Percentiles rank a stretch among this genome's conserved stretches.
These are phyloP conservation scores for Stercorarius parasiticus DNA, from an alignment of 2,113 vertebrate genomes.

Conservation along the genomic window DNA sequence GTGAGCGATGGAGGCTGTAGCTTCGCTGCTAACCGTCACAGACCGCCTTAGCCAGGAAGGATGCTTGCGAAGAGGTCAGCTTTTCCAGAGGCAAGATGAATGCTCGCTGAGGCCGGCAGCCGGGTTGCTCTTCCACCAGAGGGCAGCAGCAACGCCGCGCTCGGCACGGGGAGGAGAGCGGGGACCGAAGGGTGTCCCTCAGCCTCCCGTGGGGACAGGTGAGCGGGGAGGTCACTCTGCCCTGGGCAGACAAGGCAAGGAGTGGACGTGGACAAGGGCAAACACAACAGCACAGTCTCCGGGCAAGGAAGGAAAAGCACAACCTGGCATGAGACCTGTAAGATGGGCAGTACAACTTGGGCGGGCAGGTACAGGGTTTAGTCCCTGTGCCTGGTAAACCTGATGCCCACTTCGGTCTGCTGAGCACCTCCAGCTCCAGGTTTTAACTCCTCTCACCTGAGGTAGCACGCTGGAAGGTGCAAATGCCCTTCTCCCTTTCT, in stretches of 20 bases:
- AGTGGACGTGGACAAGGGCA: background rate
- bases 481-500: background rate
- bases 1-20: background rate
- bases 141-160: constrained; percentile 56
- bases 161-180: background rate
- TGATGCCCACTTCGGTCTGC: background rate
- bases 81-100: background rate
- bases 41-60: fast-evolving
- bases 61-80: fast-evolving
- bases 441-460: background rate
- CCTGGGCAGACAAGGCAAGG: background rate
- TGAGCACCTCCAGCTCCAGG: background rate
- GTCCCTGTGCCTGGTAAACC: background rate
- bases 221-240: background rate
- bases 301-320: background rate
- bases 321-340: background rate
- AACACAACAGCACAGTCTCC: background rate
- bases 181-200: background rate
- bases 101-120: fast-evolving
- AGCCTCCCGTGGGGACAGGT: background rate
- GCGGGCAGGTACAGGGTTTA: background rate
- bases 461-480: background rate
- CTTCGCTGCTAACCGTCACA: background rate
- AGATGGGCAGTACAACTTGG: fast-evolving
- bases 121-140: constrained; percentile 36